Percentiles rank a stretch among this genome's conserved stretches.
phyloP scores from a whole-genome alignment of 1,140 invertebrate species.

The Zaprionus davidi region DNA sequence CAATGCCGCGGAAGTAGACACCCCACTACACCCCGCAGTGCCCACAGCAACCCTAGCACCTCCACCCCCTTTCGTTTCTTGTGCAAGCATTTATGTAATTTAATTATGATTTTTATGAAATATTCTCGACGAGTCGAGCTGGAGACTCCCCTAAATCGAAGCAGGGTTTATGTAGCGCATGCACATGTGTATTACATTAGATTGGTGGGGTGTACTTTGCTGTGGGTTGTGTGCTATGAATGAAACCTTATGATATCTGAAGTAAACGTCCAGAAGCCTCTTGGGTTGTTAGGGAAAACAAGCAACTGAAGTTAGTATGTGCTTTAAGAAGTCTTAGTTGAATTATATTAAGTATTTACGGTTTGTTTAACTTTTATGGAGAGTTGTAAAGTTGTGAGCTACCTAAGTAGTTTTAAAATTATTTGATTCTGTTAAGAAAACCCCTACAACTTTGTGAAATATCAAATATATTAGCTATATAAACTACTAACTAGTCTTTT shows the following conservation, averaged over 20 bases:
- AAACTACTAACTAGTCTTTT: too few species aligned
- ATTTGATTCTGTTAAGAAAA: too few species aligned
- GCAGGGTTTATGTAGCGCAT: background rate
- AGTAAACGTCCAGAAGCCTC: background rate
- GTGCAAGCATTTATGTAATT: constrained; percentile 30
- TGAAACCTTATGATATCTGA: background rate
- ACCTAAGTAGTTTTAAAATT: too few species aligned
- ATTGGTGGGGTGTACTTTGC: background rate
- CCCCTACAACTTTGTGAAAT: too few species aligned
- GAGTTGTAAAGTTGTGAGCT: too few species aligned
- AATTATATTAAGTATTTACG: too few species aligned
- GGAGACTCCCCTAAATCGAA: constrained; percentile 7
- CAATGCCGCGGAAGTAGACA: constrained; percentile 60
- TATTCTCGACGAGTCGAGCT: background rate
- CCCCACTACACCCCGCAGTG: background rate
- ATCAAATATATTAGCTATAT: too few species aligned
- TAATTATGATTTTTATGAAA: constrained; percentile 39
- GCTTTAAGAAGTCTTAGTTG: background rate
- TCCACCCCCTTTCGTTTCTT: background rate
- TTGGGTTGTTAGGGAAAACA: background rate
- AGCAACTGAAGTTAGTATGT: background rate
- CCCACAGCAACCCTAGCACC: too few species aligned
- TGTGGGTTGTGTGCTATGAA: background rate
- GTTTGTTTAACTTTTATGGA: too few species aligned
- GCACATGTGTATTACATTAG: background rate